Conservation (phyloP, 2,888 invertebrate species). For the Toxonevra muliebris region DNA sequence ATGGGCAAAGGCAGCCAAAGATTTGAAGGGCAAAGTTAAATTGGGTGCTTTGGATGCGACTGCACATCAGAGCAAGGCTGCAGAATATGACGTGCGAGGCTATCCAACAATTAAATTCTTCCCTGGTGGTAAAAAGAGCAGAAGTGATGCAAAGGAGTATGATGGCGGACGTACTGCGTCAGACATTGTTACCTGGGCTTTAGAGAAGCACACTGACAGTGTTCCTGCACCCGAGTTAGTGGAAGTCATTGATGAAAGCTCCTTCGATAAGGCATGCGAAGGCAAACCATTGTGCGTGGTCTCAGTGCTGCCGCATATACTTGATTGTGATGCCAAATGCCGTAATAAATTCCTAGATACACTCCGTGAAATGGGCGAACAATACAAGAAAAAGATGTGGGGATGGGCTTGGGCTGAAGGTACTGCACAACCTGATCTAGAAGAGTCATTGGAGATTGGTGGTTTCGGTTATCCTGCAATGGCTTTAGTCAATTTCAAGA, state of each 20-base stretch:
- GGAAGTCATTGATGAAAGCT: conserved; percentile 72
- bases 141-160: conserved; percentile 81
- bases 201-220: conserved; percentile 86
- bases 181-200: conserved; percentile 91
- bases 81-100: conserved; percentile 86
- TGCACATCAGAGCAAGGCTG: conserved; percentile 82
- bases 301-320: conserved; percentile 91
- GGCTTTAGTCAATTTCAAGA: conserved; percentile 95
- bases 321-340: conserved; percentile 94
- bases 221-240: conserved; percentile 88
- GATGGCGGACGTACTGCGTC: conserved; percentile 89
- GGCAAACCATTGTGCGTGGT: conserved; percentile 91
- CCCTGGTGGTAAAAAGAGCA: conserved; percentile 78
- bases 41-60: conserved; percentile 97
- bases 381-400: conserved; percentile 95
- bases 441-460: conserved; percentile 91
- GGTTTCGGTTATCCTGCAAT: conserved; percentile 99
- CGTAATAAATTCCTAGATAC: conserved; percentile 84
- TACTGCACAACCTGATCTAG: conserved; percentile 82
- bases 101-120: conserved; percentile 98
- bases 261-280: conserved; percentile 80
- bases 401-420: conserved; percentile 99
- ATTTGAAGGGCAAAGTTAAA: conserved; percentile 96
- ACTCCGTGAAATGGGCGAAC: conserved; percentile 80
- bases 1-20: conserved; percentile 93